Conservation (phyloP, 1,140 invertebrate species). For the Calephelis virginiensis region DNA sequence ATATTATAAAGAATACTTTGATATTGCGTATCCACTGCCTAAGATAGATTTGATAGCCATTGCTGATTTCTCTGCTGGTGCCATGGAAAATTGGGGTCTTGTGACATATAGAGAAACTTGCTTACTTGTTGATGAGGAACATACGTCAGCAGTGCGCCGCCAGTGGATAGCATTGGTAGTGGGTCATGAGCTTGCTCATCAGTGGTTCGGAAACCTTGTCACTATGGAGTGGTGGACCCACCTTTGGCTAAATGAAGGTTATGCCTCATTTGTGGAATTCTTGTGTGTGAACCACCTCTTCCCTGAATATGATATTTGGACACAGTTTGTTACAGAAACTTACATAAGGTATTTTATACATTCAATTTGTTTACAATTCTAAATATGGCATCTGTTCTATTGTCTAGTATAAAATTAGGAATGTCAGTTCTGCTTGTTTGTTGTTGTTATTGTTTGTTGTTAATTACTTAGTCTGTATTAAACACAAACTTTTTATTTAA, state of each 20-base stretch:
- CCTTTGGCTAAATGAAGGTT: constrained; percentile 95
- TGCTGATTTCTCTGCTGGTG: constrained; percentile 93
- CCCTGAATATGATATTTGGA: constrained; percentile 96
- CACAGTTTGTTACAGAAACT: constrained; percentile 92
- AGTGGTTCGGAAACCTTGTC: constrained; percentile 93
- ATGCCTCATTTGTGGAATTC: constrained; percentile 94
- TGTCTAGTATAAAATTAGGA: too few species aligned
- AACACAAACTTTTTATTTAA: too few species aligned
- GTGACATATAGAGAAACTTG: constrained; percentile 87
- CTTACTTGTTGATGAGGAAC: constrained; percentile 89
- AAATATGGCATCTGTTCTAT: too few species aligned
- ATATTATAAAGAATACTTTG: constrained; percentile 96
- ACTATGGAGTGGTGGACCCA: constrained; percentile 95
- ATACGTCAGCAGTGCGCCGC: constrained; percentile 89
- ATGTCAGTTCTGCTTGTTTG: background rate
- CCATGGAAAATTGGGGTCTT: constrained; percentile 98
- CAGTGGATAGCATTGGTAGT: constrained; percentile 94
- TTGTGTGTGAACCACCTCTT: constrained; percentile 93
- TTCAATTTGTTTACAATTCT: background rate
- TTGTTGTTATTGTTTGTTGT: too few species aligned
- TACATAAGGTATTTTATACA: constrained; percentile 79
- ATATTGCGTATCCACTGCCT: constrained; percentile 96
- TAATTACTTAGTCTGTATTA: too few species aligned
- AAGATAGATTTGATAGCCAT: constrained; percentile 98
- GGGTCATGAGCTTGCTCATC: constrained; percentile 93